Conservation (phyloP, 2,797 vertebrate genomes). For the Leucoraja ocellata region DNA sequence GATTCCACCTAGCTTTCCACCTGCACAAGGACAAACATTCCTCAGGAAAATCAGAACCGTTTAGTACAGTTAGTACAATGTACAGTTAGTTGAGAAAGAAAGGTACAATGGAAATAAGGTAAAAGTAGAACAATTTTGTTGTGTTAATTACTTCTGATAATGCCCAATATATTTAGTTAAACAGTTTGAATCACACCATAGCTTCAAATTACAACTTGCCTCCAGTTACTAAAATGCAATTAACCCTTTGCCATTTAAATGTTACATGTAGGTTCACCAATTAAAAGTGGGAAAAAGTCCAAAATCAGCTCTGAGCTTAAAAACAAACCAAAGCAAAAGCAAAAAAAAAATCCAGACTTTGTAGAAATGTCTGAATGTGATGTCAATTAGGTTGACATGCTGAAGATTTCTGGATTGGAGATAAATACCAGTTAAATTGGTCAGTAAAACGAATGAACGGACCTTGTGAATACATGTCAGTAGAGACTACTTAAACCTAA, state of each 20-base stretch:
- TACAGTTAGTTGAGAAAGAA: not conserved
- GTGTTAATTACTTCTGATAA: not conserved
- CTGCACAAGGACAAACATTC: constrained; percentile 15
- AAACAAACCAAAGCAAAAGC: not conserved
- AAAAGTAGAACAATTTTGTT: not conserved
- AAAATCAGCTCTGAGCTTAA: constrained; percentile 22
- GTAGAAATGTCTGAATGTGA: constrained; percentile 30
- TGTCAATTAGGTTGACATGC: constrained; percentile 31
- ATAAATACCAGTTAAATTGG: constrained; percentile 17
- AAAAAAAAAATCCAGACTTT: constrained; percentile 17
- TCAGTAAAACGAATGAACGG: constrained; percentile 5
- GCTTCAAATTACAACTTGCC: not conserved
- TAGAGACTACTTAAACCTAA: constrained; percentile 29
- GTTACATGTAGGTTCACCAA: not conserved
- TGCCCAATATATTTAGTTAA: not conserved
- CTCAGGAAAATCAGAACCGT: constrained; percentile 12
- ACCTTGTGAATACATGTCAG: constrained; percentile 13
- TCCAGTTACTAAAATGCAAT: not conserved
- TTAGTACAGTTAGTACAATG: too few relatives aligned
- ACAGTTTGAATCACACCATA: not conserved
- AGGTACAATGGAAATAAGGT: not conserved
- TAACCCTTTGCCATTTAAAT: not conserved
- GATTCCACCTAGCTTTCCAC: constrained; percentile 18
- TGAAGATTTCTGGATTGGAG: constrained; percentile 24
- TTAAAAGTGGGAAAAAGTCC: constrained; percentile 16